These are phyloP conservation scores for Drosophila bipectinata DNA, from an alignment of 1,140 invertebrate genomes.

Conservation along the genomic window DNA sequence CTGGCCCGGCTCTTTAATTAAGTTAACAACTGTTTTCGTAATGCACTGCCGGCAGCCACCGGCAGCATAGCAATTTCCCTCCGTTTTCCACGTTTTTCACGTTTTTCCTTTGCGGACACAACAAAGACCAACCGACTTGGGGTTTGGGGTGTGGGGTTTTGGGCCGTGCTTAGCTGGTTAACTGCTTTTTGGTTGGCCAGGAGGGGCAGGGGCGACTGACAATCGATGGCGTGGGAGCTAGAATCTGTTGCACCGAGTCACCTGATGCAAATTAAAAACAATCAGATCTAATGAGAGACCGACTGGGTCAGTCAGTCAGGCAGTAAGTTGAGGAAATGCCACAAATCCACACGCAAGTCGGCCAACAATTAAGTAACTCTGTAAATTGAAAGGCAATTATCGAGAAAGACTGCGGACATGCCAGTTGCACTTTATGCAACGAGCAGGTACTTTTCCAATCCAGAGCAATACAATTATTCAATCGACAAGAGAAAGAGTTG, in stretches of 20 bases:
- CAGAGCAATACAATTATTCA: slow-evolving; percentile 27
- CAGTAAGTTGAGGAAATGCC: slow-evolving; percentile 52
- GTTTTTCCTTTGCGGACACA: slow-evolving; percentile 50
- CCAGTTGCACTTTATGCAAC: slow-evolving; percentile 34
- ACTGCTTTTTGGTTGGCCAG: slow-evolving; percentile 19
- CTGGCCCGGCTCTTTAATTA: slow-evolving; percentile 67
- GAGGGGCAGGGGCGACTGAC: slow-evolving; percentile 16
- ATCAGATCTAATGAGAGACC: slow-evolving; percentile 36
- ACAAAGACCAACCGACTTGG: slow-evolving; percentile 36
- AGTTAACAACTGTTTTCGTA: slow-evolving; percentile 68
- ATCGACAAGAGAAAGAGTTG: slow-evolving; percentile 16
- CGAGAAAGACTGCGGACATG: slow-evolving; percentile 46
- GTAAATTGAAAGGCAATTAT: slow-evolving; percentile 32
- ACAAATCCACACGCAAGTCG: slow-evolving; percentile 18
- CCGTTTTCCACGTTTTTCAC: slow-evolving; percentile 17
- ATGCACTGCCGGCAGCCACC: slow-evolving; percentile 35
- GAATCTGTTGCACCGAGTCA: slow-evolving; percentile 9
- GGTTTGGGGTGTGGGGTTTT: slow-evolving; percentile 5
- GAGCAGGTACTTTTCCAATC: slow-evolving; percentile 26
- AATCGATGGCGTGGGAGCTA: slow-evolving; percentile 47
- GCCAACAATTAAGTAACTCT: slow-evolving; percentile 55
- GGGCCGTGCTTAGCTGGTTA: slow-evolving; percentile 30
- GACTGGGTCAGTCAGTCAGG: slow-evolving; percentile 7
- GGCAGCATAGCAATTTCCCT: slow-evolving; percentile 54
- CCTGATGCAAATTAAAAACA: slow-evolving; percentile 33